A percentile compares a stretch with the other conserved stretches of the same genome.
Evolutionary conservation across 2,113 vertebrate genomes (phyloP).

Genomic region (Vanacampus margaritifer): DNA sequence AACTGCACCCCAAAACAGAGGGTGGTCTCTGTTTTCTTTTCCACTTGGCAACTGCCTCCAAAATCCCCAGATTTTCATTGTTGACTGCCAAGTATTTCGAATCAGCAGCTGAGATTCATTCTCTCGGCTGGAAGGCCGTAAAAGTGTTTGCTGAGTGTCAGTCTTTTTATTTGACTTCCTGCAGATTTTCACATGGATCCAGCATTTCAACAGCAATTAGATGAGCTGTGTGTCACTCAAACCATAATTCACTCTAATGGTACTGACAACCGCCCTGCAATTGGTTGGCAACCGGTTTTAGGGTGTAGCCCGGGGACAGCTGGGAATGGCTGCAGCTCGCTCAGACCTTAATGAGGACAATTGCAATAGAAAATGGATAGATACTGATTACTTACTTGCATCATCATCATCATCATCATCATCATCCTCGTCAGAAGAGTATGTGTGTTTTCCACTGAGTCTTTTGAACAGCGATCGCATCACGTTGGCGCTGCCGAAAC

Average conservation of each 20-base stretch:
- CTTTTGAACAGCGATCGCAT: conserved; percentile 83
- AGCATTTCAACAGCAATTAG: not conserved
- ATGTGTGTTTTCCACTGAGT: conserved; percentile 54
- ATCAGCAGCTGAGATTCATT: conserved; percentile 3
- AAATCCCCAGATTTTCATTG: conserved; percentile 4
- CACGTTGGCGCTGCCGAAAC: conserved; percentile 89
- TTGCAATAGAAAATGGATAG: not conserved
- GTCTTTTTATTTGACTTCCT: not conserved
- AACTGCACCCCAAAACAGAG: not conserved
- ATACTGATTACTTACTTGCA: conserved; percentile 39
- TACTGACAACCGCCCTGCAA: too few relatives aligned
- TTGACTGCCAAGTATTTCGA: conserved; percentile 4
- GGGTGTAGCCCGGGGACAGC: not conserved
- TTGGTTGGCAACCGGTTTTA: not conserved
- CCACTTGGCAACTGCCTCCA: not conserved
- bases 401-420: conserved; percentile 27
- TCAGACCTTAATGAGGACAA: not conserved
- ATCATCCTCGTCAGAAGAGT: conserved; percentile 37
- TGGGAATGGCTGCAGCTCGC: not conserved
- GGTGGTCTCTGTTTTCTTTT: not conserved
- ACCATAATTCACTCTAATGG: not conserved
- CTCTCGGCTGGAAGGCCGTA: conserved; percentile 2
- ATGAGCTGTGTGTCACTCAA: not conserved
- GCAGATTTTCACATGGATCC: conserved; percentile 11
- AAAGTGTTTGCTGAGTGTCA: conserved; percentile 5